Evolutionary conservation across 1,140 invertebrate species (phyloP).

Genomic region (Cardiocondyla obscurior): DNA sequence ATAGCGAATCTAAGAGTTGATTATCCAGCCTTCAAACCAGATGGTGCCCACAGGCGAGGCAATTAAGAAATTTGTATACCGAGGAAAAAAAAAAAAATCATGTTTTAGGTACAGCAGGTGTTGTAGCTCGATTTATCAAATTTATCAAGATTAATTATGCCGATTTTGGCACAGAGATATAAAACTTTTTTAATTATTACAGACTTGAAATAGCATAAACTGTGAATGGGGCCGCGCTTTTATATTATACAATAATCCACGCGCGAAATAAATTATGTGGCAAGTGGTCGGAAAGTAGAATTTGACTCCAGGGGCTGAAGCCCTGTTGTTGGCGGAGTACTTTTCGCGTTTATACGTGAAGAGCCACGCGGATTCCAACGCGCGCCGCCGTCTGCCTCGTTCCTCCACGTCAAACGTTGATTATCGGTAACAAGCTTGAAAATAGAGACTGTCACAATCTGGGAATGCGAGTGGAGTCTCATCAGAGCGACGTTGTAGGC

Average conservation of each 20-base stretch:
- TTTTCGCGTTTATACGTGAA: not conserved
- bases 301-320: too few relatives aligned
- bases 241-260: not conserved
- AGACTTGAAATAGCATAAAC: not conserved
- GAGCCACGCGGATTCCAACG: not conserved
- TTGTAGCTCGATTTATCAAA: not conserved
- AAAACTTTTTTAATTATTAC: not conserved
- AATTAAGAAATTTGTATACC: constrained; percentile 17
- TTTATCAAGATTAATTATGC: not conserved
- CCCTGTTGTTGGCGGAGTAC: not conserved
- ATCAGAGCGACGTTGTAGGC: constrained; percentile 50
- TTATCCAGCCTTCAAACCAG: constrained; percentile 30
- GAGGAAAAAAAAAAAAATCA: not conserved
- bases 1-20: constrained; percentile 16
- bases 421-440: constrained; percentile 53
- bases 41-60: constrained; percentile 14
- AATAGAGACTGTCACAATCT: constrained; percentile 56
- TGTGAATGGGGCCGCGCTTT: not conserved
- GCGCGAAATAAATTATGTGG: too few relatives aligned
- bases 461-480: constrained; percentile 53
- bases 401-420: constrained; percentile 50
- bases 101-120: not conserved
- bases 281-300: too few relatives aligned
- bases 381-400: constrained; percentile 34
- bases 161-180: not conserved